Evolutionary conservation across 2,797 vertebrate genomes (phyloP), one percentile per base, ranked within the genome.

Genomic region (Trachops cirrhosus): DNA sequence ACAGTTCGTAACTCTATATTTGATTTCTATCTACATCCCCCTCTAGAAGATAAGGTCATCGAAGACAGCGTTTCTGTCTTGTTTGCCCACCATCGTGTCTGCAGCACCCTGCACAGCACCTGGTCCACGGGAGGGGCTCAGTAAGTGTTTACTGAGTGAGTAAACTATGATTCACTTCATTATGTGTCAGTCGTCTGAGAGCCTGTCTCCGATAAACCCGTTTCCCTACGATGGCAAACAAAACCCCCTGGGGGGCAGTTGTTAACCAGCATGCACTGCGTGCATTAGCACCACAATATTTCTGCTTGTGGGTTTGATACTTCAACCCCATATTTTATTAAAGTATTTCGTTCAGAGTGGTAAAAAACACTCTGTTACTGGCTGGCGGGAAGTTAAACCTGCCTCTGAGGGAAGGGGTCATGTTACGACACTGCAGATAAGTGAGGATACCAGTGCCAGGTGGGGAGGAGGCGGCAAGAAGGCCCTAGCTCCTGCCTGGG

Each of bases 1-100:
- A 73, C 70, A 78, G 86, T 74, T 80, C 70, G 93, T 97, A 95
- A 97, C 54, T 95, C 93, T 95, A 54, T 86, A 94, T 89, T 68
- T 80, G 94, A 93, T 94, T 91, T 86, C 29, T 95, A 87, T 94
- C 93, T 92, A n/a, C 34, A 79, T 15, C 75, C 39, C 50, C 59
- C 77, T 91, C 26, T 8, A 26, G 70, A 62, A 90, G 70, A 85
- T 80, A 93, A 79, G 64, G 24, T 34, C 67, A 34, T 5, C 0
- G 7, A 67, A 95, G 54, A 85, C 34, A 62, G 80, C 62, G 71
- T 0, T 78, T 91, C n/a, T 57, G 62, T 50, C 37, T 29, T 68
- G 41, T 75, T 84, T 74, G 71, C 77, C 67, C 83, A 71, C 78
- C n/a, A 16, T 59, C 22, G 24, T 2, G 6, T n/a, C 29, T 7